Conservation (phyloP, 2,797 vertebrate genomes). For the Decapterus maruadsi region DNA sequence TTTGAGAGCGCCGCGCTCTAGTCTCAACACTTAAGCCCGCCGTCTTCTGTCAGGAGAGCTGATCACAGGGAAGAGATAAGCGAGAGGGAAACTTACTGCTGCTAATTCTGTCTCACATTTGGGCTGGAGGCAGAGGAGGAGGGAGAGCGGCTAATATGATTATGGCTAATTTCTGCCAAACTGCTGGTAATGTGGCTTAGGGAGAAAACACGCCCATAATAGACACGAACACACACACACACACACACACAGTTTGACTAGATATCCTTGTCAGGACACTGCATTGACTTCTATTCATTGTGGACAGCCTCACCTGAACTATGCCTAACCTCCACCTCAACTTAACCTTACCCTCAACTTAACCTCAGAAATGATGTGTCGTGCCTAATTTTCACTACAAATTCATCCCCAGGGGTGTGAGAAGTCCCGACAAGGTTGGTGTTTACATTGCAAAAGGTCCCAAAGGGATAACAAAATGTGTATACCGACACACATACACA, state of each 20-base stretch:
- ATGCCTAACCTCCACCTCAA: not conserved
- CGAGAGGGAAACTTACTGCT: constrained; percentile 38
- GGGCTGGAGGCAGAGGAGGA: constrained; percentile 40
- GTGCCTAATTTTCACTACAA: too few species aligned
- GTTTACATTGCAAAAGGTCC: too few species aligned
- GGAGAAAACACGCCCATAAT: constrained; percentile 39
- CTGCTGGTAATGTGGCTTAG: constrained; percentile 54
- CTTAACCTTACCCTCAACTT: too few species aligned
- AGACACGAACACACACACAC: constrained; percentile 23
- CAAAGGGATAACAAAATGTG: not conserved
- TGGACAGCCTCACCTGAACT: not conserved
- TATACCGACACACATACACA: not conserved
- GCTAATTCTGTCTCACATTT: constrained; percentile 65
- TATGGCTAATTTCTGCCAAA: constrained; percentile 73
- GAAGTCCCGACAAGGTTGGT: not conserved
- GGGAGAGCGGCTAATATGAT: constrained; percentile 68
- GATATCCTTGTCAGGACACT: too few species aligned
- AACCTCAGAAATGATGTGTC: too few species aligned
- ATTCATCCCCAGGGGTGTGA: too few species aligned
- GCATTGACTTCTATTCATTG: too few species aligned
- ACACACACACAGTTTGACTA: not conserved
- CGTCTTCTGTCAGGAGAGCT: constrained; percentile 27
- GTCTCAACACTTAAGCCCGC: constrained; percentile 33
- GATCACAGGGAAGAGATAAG: constrained; percentile 48
- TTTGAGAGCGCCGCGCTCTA: constrained; percentile 3